These are phyloP conservation scores for Penaeus vannamei DNA, from an alignment of 1,140 invertebrate genomes.

Conservation along the genomic window DNA sequence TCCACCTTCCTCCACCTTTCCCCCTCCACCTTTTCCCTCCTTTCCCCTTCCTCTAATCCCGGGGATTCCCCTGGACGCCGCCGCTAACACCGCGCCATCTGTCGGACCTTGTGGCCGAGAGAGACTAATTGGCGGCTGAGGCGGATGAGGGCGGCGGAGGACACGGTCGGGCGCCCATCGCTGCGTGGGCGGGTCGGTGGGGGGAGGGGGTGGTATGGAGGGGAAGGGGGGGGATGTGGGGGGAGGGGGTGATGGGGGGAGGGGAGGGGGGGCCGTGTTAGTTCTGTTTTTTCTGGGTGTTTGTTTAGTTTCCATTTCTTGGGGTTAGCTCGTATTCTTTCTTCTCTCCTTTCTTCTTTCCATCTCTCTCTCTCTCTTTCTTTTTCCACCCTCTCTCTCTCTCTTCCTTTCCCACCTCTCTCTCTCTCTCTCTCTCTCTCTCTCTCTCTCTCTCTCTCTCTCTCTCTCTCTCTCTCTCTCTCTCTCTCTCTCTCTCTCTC, in stretches of 20 bases:
- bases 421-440: slow-evolving; percentile 22
- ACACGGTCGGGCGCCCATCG: too few relatives aligned
- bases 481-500: neutral
- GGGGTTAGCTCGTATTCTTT: neutral
- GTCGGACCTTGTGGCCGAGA: neutral
- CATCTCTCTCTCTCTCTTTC: slow-evolving; percentile 3
- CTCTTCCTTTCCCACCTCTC: neutral
- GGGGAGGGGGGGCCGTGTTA: neutral
- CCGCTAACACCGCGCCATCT: neutral
- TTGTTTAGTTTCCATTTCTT: neutral
- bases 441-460: slow-evolving; percentile 20
- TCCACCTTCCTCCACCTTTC: neutral
- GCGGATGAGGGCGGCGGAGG: neutral
- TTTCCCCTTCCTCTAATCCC: neutral
- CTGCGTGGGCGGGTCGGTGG: too few relatives aligned
- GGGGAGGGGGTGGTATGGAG: too few relatives aligned
- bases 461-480: slow-evolving; percentile 20
- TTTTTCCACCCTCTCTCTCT: neutral
- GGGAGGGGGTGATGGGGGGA: too few relatives aligned
- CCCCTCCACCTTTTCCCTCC: neutral
- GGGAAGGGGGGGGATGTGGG: neutral
- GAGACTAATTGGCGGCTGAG: neutral
- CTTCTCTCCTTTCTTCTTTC: neutral
- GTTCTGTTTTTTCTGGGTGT: neutral
- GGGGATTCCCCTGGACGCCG: neutral